Conservation (phyloP, 2,113 vertebrate species). For the Toxostoma redivivum region DNA sequence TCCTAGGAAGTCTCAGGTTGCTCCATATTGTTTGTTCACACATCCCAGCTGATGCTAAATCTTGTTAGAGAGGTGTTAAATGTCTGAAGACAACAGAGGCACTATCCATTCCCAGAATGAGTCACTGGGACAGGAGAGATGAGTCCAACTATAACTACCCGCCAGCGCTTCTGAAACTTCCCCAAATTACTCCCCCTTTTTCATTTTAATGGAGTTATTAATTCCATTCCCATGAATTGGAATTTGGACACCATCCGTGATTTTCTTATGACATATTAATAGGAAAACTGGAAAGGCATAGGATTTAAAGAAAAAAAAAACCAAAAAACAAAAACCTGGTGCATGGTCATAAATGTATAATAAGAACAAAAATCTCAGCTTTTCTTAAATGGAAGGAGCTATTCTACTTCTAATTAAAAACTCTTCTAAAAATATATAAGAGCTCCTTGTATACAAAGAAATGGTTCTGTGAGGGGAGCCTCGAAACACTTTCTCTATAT, state of each 20-base stretch:
- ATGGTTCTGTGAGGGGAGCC: background rate
- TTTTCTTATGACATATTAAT: constrained; percentile 48
- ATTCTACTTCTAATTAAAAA: background rate
- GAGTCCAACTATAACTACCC: background rate
- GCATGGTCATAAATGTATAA: background rate
- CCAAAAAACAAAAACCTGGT: background rate
- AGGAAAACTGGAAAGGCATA: constrained; percentile 16
- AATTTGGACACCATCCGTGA: constrained; percentile 4
- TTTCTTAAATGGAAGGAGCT: background rate
- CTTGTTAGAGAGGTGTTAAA: constrained; percentile 49
- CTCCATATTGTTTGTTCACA: constrained; percentile 50
- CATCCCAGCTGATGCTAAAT: constrained; percentile 36
- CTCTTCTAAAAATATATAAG: background rate
- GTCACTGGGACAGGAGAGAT: background rate
- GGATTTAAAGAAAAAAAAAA: background rate
- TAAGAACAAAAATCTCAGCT: background rate
- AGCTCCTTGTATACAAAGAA: background rate
- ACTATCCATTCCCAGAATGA: constrained; percentile 41
- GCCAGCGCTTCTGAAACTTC: constrained; percentile 39
- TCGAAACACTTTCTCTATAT: background rate
- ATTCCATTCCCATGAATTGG: constrained; percentile 52
- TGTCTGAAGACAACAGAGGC: constrained; percentile 14
- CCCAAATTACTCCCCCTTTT: background rate
- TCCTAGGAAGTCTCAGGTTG: constrained; percentile 39
- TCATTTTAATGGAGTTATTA: constrained; percentile 36